A percentile compares a stretch with the other conserved stretches of the same genome.
Evolutionary conservation across 2,888 invertebrate species (phyloP).

Genomic region (Drosophila neotestacea): DNA sequence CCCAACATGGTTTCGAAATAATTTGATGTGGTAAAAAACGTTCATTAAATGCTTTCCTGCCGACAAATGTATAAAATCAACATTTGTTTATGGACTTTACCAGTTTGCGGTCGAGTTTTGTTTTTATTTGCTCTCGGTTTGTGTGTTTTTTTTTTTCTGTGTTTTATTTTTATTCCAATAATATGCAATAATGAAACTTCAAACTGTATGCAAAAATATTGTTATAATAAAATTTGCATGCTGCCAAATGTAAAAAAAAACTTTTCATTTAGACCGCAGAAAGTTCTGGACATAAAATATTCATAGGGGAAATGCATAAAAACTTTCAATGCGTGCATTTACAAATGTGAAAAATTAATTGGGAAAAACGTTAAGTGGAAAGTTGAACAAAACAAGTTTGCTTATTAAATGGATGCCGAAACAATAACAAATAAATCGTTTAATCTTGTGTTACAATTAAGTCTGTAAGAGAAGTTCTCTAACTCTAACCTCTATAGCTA

Average conservation of each 20-base stretch:
- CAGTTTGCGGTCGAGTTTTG: conserved; percentile 18
- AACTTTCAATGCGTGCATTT: conserved; percentile 26
- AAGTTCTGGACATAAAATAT: conserved; percentile 10
- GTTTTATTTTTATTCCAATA: conserved; percentile 6
- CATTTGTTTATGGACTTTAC: conserved; percentile 41
- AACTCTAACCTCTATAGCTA: conserved; percentile 14
- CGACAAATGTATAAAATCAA: conserved; percentile 39
- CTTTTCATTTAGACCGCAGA: conserved; percentile 17
- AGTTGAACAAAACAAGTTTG: conserved; percentile 2
- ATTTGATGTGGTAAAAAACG: conserved; percentile 13
- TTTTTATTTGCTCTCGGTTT: conserved; percentile 7
- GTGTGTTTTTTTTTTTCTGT: background rate
- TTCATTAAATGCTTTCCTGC: conserved; percentile 21
- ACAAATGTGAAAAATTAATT: conserved; percentile 31
- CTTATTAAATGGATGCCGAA: background rate
- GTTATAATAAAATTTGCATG: conserved; percentile 18
- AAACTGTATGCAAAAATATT: conserved; percentile 23
- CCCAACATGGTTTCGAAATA: background rate
- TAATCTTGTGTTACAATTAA: background rate
- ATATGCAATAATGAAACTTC: conserved; percentile 20
- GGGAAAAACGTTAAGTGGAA: background rate
- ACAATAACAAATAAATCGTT: conserved; percentile 1
- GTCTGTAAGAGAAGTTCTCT: background rate
- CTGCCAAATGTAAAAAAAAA: conserved; percentile 14
- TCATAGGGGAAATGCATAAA: background rate